Evolutionary conservation across 2,113 vertebrate genomes (phyloP).

Genomic region (Siniperca knerii): DNA sequence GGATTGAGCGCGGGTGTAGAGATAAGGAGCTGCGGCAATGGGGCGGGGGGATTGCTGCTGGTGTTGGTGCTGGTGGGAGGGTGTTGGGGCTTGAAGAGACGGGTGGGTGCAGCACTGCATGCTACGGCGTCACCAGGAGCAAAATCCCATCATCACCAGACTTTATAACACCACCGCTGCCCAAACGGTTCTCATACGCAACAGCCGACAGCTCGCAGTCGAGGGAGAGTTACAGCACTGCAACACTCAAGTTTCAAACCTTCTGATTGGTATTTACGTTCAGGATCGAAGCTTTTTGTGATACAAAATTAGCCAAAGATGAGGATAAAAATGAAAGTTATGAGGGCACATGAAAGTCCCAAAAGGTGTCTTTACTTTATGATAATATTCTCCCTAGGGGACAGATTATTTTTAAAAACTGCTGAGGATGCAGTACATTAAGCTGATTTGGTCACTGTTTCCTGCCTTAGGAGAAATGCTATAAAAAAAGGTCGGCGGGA

Average conservation of each 20-base stretch:
- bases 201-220: slow-evolving; percentile 2
- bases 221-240: slow-evolving; percentile 41
- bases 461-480: slow-evolving; percentile 30
- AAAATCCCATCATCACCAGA: slow-evolving; percentile 21
- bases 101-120: slow-evolving; percentile 70
- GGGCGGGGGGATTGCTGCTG: slow-evolving; percentile 52
- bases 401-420: slow-evolving; percentile 45
- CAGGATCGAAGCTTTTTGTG: not conserved
- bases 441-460: slow-evolving; percentile 30
- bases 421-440: slow-evolving; percentile 47
- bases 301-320: not conserved
- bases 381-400: not conserved
- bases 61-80: slow-evolving; percentile 55
- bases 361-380: slow-evolving; percentile 13
- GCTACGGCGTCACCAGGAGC: slow-evolving; percentile 43
- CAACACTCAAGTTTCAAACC: slow-evolving; percentile 50
- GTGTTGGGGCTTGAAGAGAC: slow-evolving; percentile 65
- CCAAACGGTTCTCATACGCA: slow-evolving; percentile 14
- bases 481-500: not conserved
- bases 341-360: not conserved
- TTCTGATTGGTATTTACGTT: not conserved
- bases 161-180: slow-evolving; percentile 16
- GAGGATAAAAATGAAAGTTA: not conserved
- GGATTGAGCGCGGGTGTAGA: slow-evolving; percentile 71
- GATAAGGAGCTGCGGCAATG: slow-evolving; percentile 81